These are phyloP conservation scores for Hystrix brachyura DNA, from an alignment of 2,113 vertebrate genomes.

Conservation along the genomic window DNA sequence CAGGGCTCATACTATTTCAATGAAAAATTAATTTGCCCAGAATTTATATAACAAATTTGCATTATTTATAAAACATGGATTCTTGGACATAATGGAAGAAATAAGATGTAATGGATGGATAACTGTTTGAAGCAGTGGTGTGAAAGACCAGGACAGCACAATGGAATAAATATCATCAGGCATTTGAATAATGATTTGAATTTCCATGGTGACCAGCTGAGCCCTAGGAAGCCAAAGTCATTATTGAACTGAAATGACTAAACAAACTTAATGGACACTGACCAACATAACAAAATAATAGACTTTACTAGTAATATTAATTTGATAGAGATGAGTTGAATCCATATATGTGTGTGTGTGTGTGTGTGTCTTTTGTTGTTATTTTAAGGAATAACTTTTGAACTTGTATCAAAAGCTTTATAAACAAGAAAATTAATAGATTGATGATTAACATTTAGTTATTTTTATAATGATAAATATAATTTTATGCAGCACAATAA, in stretches of 20 bases:
- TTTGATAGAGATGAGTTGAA: not conserved
- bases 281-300: constrained; percentile 48
- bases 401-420: not conserved
- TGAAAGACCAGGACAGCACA: not conserved
- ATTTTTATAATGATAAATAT: not conserved
- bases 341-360: not conserved
- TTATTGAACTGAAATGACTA: constrained; percentile 50
- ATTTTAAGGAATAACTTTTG: not conserved
- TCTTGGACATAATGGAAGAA: not conserved
- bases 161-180: constrained; percentile 9
- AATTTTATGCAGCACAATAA: not conserved
- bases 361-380: not conserved
- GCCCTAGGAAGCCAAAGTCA: constrained; percentile 54
- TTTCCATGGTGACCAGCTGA: constrained; percentile 65
- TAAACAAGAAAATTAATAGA: not conserved
- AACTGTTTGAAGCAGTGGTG: not conserved
- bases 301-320: constrained; percentile 39
- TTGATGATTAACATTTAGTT: not conserved
- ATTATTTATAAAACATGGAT: not conserved
- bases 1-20: not conserved
- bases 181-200: constrained; percentile 53
- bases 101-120: not conserved
- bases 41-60: not conserved
- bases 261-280: constrained; percentile 39
- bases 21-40: not conserved